Evolutionary conservation across 1,140 invertebrate species (phyloP).

Genomic region (Brachionus rubens): DNA sequence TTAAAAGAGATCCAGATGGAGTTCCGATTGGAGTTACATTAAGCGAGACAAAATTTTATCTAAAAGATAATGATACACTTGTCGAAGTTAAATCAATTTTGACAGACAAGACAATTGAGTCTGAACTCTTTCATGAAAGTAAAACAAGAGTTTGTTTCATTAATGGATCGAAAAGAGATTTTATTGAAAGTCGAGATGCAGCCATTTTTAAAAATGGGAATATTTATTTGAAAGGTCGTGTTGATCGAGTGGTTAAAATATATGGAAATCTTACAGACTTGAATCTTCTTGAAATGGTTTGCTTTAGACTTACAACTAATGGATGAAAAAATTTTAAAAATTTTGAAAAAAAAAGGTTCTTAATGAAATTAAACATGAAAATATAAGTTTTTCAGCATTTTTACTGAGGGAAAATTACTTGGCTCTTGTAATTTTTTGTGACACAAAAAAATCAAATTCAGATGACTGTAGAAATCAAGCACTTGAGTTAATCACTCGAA

Average conservation of each 20-base stretch:
- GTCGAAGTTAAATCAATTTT: constrained; percentile 49
- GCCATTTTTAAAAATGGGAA: constrained; percentile 59
- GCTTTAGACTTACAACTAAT: too few relatives aligned
- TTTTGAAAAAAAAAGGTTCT: too few relatives aligned
- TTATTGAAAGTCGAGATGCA: constrained; percentile 69
- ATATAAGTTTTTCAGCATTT: constrained; percentile 8
- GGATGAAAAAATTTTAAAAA: too few relatives aligned
- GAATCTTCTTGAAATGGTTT: constrained; percentile 64
- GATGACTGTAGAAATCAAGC: not conserved
- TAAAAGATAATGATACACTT: constrained; percentile 48
- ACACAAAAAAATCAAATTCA: too few relatives aligned
- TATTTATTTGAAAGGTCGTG: constrained; percentile 68
- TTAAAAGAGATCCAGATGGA: constrained; percentile 32
- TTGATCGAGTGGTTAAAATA: constrained; percentile 70
- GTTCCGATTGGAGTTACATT: constrained; percentile 65
- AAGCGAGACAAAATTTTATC: constrained; percentile 67
- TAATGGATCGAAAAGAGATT: constrained; percentile 48
- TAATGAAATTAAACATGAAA: not conserved
- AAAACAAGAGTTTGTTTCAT: constrained; percentile 51
- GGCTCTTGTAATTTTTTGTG: not conserved
- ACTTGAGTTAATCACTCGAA: not conserved
- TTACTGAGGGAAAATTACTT: constrained; percentile 2
- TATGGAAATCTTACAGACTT: constrained; percentile 70
- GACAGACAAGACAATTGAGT: not conserved
- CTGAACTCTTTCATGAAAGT: constrained; percentile 37